These are phyloP conservation scores for Ecdyonurus torrentis DNA, from an alignment of 2,888 invertebrate genomes.

Conservation along the genomic window DNA sequence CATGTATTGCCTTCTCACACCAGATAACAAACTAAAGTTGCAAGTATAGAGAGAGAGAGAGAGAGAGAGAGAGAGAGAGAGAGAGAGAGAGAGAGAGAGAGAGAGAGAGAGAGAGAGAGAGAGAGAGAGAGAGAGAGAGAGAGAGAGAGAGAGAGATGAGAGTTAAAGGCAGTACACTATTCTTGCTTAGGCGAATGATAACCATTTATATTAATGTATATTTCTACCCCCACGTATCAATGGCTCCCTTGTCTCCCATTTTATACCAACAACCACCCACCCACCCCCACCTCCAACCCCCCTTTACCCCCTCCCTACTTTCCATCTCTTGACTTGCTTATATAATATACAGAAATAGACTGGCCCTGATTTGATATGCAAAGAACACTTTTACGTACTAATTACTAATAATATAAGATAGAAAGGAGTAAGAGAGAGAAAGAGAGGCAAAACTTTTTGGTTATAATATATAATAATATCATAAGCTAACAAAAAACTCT, in stretches of 20 bases:
- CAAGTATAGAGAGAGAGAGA: not conserved
- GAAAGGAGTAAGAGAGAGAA: conserved; percentile 13
- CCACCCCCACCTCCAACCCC: conserved; percentile 1
- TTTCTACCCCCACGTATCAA: conserved; percentile 17
- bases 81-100: too few relatives aligned
- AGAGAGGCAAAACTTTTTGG: conserved; percentile 11
- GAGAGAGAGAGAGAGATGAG: too few relatives aligned
- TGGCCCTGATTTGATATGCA: conserved; percentile 14
- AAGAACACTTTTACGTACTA: conserved; percentile 16
- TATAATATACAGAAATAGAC: conserved; percentile 1
- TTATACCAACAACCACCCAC: conserved; percentile 5
- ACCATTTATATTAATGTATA: conserved; percentile 17
- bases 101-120: not conserved
- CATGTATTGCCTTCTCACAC: not conserved
- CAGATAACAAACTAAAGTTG: not conserved
- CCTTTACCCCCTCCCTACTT: conserved; percentile 4
- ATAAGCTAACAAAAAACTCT: too few relatives aligned
- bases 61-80: too few relatives aligned
- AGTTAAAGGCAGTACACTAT: too few relatives aligned
- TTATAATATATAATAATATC: too few relatives aligned
- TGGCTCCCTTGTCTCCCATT: conserved; percentile 16
- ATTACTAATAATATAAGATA: conserved; percentile 17
- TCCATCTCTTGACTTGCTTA: not conserved
- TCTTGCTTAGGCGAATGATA: conserved; percentile 12
- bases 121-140: not conserved